These are phyloP conservation scores for Drosophila sproati DNA, from an alignment of 1,140 invertebrate species.

Conservation along the genomic window DNA sequence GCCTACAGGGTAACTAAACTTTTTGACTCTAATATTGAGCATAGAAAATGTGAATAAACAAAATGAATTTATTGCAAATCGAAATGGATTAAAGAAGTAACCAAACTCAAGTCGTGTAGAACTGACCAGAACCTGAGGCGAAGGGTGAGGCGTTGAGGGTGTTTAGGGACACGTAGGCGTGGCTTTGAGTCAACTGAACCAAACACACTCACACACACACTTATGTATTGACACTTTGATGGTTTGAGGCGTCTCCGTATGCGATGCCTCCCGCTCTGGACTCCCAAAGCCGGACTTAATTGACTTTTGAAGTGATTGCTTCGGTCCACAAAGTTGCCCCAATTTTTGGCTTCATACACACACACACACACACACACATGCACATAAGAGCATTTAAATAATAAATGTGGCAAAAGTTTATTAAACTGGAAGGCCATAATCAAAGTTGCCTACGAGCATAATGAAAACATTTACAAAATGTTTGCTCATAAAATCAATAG, in stretches of 20 bases:
- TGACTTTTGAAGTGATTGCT: constrained; percentile 75
- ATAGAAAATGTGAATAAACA: constrained; percentile 65
- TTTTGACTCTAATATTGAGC: constrained; percentile 16
- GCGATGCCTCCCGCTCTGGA: constrained; percentile 35
- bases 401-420: constrained; percentile 76
- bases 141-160: neutral
- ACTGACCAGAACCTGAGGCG: neutral
- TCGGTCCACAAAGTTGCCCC: constrained; percentile 33
- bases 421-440: constrained; percentile 40
- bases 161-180: constrained; percentile 5
- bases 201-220: neutral
- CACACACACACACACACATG: constrained; percentile 18
- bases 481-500: constrained; percentile 78
- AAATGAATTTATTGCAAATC: constrained; percentile 78
- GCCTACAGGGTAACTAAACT: constrained; percentile 7
- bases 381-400: constrained; percentile 77
- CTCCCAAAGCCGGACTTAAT: constrained; percentile 66
- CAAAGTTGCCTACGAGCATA: constrained; percentile 39
- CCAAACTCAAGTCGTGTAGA: constrained; percentile 6
- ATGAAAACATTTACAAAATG: constrained; percentile 80
- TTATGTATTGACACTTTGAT: constrained; percentile 14
- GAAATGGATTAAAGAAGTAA: constrained; percentile 68
- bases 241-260: neutral
- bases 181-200: neutral
- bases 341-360: constrained; percentile 20